phyloP scores from a whole-genome alignment of 2,888 invertebrate genomes.

The Nephrotoma appendiculata region DNA sequence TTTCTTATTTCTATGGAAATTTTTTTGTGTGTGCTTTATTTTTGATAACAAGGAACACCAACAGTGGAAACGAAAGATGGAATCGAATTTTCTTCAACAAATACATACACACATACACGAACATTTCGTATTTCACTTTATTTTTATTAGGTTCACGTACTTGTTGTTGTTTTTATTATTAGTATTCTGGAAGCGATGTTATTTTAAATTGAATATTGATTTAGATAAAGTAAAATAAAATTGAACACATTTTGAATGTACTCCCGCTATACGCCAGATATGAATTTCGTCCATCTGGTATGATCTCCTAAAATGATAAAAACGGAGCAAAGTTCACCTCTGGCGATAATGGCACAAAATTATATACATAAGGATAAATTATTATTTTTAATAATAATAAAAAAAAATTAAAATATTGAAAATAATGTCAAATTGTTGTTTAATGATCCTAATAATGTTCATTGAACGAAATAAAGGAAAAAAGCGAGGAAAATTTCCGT shows the following conservation, averaged over 20 bases:
- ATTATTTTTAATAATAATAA: constrained; percentile 2
- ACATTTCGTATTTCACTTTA: background rate
- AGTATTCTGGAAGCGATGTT: background rate
- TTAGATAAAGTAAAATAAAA: background rate
- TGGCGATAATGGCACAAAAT: background rate
- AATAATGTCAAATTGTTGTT: constrained; percentile 4
- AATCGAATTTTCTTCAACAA: background rate
- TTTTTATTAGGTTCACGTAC: background rate
- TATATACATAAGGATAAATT: constrained; percentile 1
- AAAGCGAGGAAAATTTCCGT: background rate
- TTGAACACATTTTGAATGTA: background rate
- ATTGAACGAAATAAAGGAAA: background rate
- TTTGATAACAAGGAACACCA: background rate
- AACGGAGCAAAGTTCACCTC: background rate
- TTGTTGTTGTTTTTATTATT: background rate
- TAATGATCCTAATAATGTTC: constrained; percentile 4
- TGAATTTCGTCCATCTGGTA: background rate
- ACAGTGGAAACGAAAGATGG: background rate
- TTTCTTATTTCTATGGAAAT: background rate
- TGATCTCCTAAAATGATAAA: background rate
- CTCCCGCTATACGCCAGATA: background rate
- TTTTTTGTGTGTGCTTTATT: background rate
- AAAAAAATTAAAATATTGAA: constrained; percentile 1
- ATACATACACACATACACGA: background rate
- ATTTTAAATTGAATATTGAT: background rate